Conservation (phyloP, 2,888 invertebrate genomes). For the Cylloceria caligata region DNA sequence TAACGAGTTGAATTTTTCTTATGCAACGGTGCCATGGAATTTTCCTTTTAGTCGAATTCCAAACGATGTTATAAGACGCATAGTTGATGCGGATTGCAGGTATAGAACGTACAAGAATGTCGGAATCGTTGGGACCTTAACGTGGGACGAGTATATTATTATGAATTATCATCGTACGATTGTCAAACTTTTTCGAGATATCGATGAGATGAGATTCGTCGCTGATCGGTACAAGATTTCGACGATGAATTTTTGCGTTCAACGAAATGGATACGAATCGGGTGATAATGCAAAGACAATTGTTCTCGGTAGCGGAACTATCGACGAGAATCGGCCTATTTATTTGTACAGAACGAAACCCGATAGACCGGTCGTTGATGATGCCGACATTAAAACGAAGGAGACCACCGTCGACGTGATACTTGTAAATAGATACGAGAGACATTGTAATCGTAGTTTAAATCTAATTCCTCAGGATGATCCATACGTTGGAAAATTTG, state of each 20-base stretch:
- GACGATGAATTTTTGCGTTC: conserved; percentile 81
- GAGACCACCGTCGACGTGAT: conserved; percentile 74
- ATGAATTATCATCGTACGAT: conserved; percentile 87
- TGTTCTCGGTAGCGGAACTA: conserved; percentile 55
- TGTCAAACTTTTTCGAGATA: conserved; percentile 86
- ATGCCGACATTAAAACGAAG: conserved; percentile 62
- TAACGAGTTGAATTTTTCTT: conserved; percentile 84
- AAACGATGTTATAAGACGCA: conserved; percentile 81
- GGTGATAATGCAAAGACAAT: conserved; percentile 43
- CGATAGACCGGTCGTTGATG: conserved; percentile 54
- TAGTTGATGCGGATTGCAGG: conserved; percentile 89
- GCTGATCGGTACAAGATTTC: conserved; percentile 85
- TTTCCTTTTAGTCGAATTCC: conserved; percentile 87
- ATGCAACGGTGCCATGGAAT: conserved; percentile 88
- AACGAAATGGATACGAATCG: conserved; percentile 74
- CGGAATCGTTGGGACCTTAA: conserved; percentile 84
- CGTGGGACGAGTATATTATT: conserved; percentile 89
- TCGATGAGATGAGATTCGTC: conserved; percentile 85
- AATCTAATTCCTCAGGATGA: conserved; percentile 23
- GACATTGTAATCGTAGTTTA: conserved; percentile 85
- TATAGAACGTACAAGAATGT: conserved; percentile 87
- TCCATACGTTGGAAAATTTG: conserved; percentile 81
- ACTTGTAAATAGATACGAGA: conserved; percentile 71
- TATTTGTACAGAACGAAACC: conserved; percentile 75
- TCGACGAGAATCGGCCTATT: conserved; percentile 68